These are phyloP conservation scores for Zaprionus ornatus DNA, from an alignment of 1,140 invertebrate species.

Conservation along the genomic window DNA sequence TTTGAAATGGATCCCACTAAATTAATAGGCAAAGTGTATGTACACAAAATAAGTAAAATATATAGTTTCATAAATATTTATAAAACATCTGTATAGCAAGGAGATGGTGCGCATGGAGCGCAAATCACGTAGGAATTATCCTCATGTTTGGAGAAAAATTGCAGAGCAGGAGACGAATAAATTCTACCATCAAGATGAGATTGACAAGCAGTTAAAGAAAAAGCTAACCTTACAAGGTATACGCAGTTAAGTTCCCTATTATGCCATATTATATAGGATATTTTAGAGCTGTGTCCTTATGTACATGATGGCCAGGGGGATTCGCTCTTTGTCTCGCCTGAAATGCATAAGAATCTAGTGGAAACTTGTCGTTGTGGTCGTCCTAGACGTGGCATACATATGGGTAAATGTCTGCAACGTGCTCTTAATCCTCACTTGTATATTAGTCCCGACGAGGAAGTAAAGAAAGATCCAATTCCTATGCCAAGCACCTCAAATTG, in stretches of 20 bases:
- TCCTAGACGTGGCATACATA: constrained; percentile 51
- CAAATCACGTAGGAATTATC: constrained; percentile 66
- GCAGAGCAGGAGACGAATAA: constrained; percentile 49
- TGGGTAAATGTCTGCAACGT: constrained; percentile 74
- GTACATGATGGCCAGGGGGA: constrained; percentile 64
- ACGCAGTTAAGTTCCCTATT: background rate
- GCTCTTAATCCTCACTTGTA: constrained; percentile 48
- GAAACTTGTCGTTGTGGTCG: constrained; percentile 75
- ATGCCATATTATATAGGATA: background rate
- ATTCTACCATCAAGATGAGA: constrained; percentile 73
- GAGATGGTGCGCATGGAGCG: constrained; percentile 72
- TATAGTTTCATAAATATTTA: constrained; percentile 9
- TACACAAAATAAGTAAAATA: constrained; percentile 11
- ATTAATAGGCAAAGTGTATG: constrained; percentile 69
- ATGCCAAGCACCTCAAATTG: constrained; percentile 73
- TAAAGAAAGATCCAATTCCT: background rate
- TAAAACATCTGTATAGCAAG: constrained; percentile 45
- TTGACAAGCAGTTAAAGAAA: constrained; percentile 51
- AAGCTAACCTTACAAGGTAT: constrained; percentile 54
- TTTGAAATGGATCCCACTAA: constrained; percentile 58
- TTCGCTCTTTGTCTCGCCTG: constrained; percentile 66
- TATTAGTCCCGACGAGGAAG: background rate
- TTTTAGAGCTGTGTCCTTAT: constrained; percentile 56
- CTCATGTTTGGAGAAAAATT: constrained; percentile 62
- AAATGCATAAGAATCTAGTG: constrained; percentile 65